Evolutionary conservation across 2,888 invertebrate species (phyloP).

Genomic region (Caenorhabditis virilis): DNA sequence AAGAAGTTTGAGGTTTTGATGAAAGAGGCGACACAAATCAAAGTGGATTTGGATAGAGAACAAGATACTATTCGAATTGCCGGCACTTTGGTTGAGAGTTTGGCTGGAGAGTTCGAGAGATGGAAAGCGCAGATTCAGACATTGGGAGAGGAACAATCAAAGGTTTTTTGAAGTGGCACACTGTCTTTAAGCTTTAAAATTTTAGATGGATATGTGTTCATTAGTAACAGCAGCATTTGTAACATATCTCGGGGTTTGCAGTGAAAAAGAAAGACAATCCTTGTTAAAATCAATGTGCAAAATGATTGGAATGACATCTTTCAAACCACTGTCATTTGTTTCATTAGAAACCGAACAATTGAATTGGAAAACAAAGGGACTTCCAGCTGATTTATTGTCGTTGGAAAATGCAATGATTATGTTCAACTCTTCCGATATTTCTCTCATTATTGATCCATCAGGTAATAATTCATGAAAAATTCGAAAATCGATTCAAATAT

Average conservation of each 20-base stretch:
- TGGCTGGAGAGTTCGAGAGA: slow-evolving; percentile 85
- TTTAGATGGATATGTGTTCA: slow-evolving; percentile 72
- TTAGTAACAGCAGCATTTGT: slow-evolving; percentile 81
- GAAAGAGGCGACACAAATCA: slow-evolving; percentile 89
- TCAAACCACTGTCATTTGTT: slow-evolving; percentile 59
- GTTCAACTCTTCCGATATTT: slow-evolving; percentile 76
- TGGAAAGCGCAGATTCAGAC: slow-evolving; percentile 77
- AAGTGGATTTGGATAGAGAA: slow-evolving; percentile 81
- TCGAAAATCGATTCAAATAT: too few relatives aligned
- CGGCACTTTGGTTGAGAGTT: slow-evolving; percentile 81
- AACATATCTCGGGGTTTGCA: slow-evolving; percentile 78
- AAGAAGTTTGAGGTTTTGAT: slow-evolving; percentile 78
- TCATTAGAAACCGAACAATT: slow-evolving; percentile 79
- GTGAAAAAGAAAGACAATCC: slow-evolving; percentile 73
- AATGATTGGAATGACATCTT: slow-evolving; percentile 43
- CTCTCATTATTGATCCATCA: slow-evolving; percentile 85
- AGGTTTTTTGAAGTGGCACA: too few relatives aligned
- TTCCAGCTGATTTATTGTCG: slow-evolving; percentile 81
- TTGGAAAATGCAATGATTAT: slow-evolving; percentile 83
- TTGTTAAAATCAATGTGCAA: slow-evolving; percentile 37
- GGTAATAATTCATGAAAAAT: too few relatives aligned
- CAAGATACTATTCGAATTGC: slow-evolving; percentile 81
- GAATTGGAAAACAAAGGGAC: slow-evolving; percentile 84
- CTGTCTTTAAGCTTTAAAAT: too few relatives aligned
- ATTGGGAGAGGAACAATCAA: slow-evolving; percentile 48